A percentile compares a stretch with the other conserved stretches of the same genome.
These are phyloP conservation scores for Chiridota heheva DNA, from an alignment of 35 echinoderm and acorn worm species.

Conservation along the genomic window DNA sequence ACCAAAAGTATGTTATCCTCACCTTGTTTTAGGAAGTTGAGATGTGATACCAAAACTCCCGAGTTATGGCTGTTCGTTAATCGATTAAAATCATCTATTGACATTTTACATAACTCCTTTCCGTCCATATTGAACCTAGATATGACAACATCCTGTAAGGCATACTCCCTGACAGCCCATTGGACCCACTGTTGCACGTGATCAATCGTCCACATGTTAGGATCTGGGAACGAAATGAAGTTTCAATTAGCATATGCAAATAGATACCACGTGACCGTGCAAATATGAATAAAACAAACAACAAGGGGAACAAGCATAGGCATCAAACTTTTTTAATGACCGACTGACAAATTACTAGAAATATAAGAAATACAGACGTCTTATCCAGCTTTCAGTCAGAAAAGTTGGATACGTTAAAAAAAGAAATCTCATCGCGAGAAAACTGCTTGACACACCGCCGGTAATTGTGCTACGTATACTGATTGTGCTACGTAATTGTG, in stretches of 20 bases:
- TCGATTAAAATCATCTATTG: slow-evolving; percentile 83
- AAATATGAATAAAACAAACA: not conserved
- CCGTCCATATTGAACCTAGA: slow-evolving; percentile 92
- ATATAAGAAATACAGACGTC: not conserved
- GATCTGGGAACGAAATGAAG: slow-evolving; percentile 51
- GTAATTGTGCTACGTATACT: too few species aligned
- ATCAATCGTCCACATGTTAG: slow-evolving; percentile 93
- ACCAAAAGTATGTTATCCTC: too few species aligned
- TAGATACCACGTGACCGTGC: not conserved
- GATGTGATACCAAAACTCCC: slow-evolving; percentile 86
- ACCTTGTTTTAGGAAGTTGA: slow-evolving; percentile 98
- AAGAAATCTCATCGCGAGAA: too few species aligned
- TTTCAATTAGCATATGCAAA: not conserved
- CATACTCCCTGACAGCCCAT: slow-evolving; percentile 92
- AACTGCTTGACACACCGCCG: too few species aligned
- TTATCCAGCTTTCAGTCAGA: not conserved
- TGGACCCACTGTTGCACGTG: slow-evolving; percentile 98
- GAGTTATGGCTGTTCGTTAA: slow-evolving; percentile 88
- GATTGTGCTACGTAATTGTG: too few species aligned
- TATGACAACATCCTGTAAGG: slow-evolving; percentile 76
- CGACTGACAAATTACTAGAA: not conserved
- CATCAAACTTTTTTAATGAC: not conserved
- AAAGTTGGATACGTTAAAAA: not conserved
- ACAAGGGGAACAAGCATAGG: not conserved
- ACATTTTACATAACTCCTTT: slow-evolving; percentile 92